These are phyloP conservation scores for Graptemys geographica DNA, from an alignment of 2,797 vertebrate genomes.

Conservation along the genomic window DNA sequence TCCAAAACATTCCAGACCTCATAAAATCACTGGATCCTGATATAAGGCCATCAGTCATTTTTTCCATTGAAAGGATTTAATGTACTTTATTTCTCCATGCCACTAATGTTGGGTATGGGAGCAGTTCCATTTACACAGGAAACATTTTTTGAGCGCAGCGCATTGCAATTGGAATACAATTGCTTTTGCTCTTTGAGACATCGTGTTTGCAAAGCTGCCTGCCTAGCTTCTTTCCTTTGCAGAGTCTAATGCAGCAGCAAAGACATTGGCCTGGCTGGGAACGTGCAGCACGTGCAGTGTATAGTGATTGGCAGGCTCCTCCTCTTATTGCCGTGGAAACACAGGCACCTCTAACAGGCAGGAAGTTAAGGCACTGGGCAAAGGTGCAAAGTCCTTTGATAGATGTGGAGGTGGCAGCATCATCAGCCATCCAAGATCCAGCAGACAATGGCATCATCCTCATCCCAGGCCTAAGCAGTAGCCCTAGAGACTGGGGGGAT, in stretches of 20 bases:
- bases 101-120: not conserved
- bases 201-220: not conserved
- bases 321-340: not conserved
- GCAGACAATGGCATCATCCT: constrained; percentile 54
- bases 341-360: not conserved
- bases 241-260: not conserved
- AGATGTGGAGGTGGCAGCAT: not conserved
- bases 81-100: not conserved
- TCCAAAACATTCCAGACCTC: not conserved
- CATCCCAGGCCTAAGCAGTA: not conserved
- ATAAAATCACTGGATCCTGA: not conserved
- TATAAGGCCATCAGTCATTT: not conserved
- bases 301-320: constrained; percentile 26
- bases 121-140: not conserved
- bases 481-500: not conserved
- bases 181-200: not conserved
- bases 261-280: not conserved
- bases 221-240: not conserved
- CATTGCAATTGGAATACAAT: accelerated
- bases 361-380: not conserved
- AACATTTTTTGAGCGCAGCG: not conserved
- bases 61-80: not conserved
- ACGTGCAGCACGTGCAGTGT: constrained; percentile 39
- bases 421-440: not conserved
- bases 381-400: not conserved